These are phyloP conservation scores for Drosophila ohnishii DNA, from an alignment of 1,140 invertebrate genomes.

Conservation along the genomic window DNA sequence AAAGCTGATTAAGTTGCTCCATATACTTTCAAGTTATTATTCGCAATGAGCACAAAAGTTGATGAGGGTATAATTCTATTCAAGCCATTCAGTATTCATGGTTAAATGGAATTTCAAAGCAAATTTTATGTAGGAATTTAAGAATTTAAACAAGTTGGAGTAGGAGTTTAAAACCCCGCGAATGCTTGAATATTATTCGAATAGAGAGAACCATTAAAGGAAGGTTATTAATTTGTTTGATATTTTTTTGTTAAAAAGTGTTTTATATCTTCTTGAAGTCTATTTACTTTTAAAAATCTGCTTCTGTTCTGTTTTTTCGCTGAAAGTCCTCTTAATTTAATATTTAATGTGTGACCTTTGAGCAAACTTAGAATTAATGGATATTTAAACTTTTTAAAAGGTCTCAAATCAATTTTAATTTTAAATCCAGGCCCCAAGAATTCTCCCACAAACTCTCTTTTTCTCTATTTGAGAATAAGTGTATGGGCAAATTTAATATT, in stretches of 20 bases:
- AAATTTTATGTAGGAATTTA: not conserved
- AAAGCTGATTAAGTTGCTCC: slow-evolving; percentile 6
- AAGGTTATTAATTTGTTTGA: not conserved
- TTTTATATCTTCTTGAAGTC: not conserved
- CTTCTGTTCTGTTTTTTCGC: not conserved
- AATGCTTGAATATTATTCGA: not conserved
- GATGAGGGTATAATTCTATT: not conserved
- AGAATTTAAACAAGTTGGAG: no score
- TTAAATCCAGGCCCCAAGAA: slow-evolving; percentile 9
- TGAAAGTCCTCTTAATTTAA: no score
- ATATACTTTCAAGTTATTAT: slow-evolving; percentile 4
- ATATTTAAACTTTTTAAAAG: slow-evolving; percentile 5
- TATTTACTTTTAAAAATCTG: not conserved
- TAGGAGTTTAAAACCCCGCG: no score
- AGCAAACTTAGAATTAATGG: not conserved
- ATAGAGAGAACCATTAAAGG: not conserved
- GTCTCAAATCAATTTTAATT: slow-evolving; percentile 17
- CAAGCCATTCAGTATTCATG: not conserved
- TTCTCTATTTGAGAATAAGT: not conserved
- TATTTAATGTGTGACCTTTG: slow-evolving; percentile 3
- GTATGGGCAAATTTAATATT: slow-evolving; percentile 24
- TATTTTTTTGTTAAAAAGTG: no score
- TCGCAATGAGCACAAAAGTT: not conserved
- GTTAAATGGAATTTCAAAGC: not conserved
- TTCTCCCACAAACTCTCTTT: not conserved